Base-by-base conservation (phyloP, 2,888 invertebrate species). In the Campoplex nolae region DNA sequence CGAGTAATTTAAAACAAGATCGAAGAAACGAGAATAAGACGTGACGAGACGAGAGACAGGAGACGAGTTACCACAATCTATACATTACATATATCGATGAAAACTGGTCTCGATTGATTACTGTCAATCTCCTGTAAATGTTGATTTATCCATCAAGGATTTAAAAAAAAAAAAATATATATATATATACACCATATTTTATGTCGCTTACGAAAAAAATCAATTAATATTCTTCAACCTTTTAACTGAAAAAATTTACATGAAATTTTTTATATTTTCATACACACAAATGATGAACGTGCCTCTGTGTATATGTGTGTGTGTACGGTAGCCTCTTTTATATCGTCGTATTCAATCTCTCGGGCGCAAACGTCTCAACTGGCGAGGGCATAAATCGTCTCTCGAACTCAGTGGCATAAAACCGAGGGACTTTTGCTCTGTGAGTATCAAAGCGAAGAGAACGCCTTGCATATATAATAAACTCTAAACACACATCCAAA, bases 361-460 rank as follows among this genome's bases (percentile, higher is more conserved):
- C 92, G 77, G 56, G 81, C 71, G 93, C 93, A 93, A 94, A 94
- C 93, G 93, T 94, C 93, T 94, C 93, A 93, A 94, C 93, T 93
- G 92, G 91, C 91, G 90, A 88, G 88, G 90, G 92, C 92, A 94
- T 94, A 94, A 94, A 94, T 94, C 93, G 91, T 92, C 83, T 89
- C 89, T 89, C 90, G 76, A 89, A 86, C 85, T 58, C 84, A 76
- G 88, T 87, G 85, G 81, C 80, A 84, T 88, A 88, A 89, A 56
- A 74, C 18, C 73, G 75, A 51, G 80, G 71, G 51, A 78, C 54
- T 78, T 67, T 51, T 51, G 67, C 68, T 23, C n/a, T 76, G 81
- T 75, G 76, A 76, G 77, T 77, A 76, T 68, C 75, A 74, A 78
- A 48, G 79, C 80, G 65, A 62, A 71, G 76, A 79, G 75, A 58